Percentiles rank a stretch among this genome's conserved stretches.
phyloP scores from a whole-genome alignment of 2,888 invertebrate genomes.

The Antheraea yamamai region DNA sequence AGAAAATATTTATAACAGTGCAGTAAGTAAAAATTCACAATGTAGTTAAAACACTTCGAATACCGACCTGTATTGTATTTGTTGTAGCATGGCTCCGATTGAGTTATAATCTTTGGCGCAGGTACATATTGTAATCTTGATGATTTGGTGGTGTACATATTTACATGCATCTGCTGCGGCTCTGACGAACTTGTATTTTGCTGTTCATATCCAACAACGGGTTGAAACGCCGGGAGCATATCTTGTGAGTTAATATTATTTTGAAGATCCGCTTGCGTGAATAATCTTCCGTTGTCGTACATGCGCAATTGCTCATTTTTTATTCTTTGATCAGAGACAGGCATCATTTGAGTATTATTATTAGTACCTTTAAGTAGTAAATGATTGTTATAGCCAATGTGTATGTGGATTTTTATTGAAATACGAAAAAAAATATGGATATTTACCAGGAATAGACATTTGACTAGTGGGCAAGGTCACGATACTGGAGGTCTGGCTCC shows the following conservation, averaged over 20 bases:
- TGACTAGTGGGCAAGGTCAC: conserved; percentile 73
- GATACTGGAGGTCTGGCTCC: conserved; percentile 48
- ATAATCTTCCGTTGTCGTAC: conserved; percentile 65
- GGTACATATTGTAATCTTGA: conserved; percentile 58
- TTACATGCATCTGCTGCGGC: conserved; percentile 38
- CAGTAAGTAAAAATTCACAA: background rate
- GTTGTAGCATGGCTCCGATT: conserved; percentile 56
- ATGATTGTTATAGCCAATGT: conserved; percentile 11
- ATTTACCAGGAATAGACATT: conserved; percentile 72
- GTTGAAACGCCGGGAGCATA: conserved; percentile 58
- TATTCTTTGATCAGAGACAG: conserved; percentile 60
- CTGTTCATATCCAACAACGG: conserved; percentile 55
- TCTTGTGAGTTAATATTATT: conserved; percentile 61
- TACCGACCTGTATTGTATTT: conserved; percentile 66
- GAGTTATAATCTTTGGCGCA: conserved; percentile 60
- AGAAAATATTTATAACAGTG: conserved; percentile 8
- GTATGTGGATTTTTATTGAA: background rate
- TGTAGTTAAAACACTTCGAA: background rate
- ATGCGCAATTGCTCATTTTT: conserved; percentile 73
- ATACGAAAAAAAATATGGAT: conserved; percentile 2
- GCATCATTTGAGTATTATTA: conserved; percentile 71
- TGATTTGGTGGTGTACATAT: conserved; percentile 54
- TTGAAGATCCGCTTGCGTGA: conserved; percentile 63
- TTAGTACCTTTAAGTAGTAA: conserved; percentile 56
- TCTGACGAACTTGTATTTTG: conserved; percentile 25